Percentiles rank a stretch among this genome's conserved stretches.
phyloP scores from a whole-genome alignment of 2,797 vertebrate genomes.

The Manis pentadactyla region DNA sequence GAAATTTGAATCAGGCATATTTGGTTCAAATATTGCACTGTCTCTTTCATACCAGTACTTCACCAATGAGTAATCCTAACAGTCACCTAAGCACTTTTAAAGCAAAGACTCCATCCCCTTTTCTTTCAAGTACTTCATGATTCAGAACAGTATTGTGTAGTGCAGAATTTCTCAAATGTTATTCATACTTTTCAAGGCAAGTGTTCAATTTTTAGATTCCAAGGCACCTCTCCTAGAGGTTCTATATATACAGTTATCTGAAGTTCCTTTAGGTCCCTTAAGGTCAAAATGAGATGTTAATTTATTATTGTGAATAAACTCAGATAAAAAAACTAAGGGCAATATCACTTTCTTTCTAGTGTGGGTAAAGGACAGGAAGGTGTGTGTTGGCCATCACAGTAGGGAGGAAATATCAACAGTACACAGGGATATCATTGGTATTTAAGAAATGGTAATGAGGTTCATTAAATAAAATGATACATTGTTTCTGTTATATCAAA shows the following conservation, averaged over 20 bases:
- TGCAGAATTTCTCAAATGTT: not conserved
- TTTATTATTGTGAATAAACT: not conserved
- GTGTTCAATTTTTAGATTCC: not conserved
- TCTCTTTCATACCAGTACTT: not conserved
- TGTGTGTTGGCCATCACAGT: not conserved
- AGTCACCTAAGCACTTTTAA: not conserved
- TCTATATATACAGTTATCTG: not conserved
- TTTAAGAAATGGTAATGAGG: not conserved
- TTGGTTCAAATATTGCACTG: not conserved
- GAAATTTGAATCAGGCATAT: not conserved
- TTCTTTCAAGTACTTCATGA: not conserved
- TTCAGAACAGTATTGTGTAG: not conserved
- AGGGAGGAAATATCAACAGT: not conserved
- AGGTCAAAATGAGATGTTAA: not conserved
- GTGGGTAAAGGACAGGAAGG: not conserved
- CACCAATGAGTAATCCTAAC: not conserved
- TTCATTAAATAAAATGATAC: not conserved
- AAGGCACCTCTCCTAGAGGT: not conserved
- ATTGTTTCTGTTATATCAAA: not conserved
- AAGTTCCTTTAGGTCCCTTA: constrained; percentile 2
- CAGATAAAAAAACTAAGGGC: not conserved
- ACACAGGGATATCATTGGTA: not conserved
- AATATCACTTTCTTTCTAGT: not conserved
- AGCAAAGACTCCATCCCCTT: not conserved
- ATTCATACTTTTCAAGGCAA: not conserved